Percentiles rank a stretch among this genome's conserved stretches.
phyloP scores from a whole-genome alignment of 2,113 vertebrate genomes.

The Saguinus midas region DNA sequence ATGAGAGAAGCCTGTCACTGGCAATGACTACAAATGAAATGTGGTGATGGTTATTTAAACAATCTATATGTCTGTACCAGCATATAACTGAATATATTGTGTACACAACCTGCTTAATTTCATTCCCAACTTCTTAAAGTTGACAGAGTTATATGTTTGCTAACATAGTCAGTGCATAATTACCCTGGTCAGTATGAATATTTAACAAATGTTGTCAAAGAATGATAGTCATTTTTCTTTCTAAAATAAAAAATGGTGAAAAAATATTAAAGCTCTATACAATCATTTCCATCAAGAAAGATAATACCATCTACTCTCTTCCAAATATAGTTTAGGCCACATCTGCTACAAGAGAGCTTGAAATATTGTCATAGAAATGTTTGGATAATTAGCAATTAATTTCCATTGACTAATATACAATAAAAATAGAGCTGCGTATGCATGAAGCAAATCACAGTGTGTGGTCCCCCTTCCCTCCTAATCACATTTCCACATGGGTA shows the following conservation, averaged over 20 bases:
- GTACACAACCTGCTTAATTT: constrained; percentile 65
- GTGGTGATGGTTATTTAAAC: constrained; percentile 63
- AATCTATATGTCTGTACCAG: constrained; percentile 48
- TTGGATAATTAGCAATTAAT: constrained; percentile 79
- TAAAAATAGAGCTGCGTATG: constrained; percentile 69
- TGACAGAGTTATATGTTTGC: constrained; percentile 58
- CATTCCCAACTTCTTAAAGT: constrained; percentile 52
- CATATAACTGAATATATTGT: constrained; percentile 48
- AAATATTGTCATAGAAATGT: constrained; percentile 77
- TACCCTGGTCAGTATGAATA: constrained; percentile 68
- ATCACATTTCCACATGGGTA: constrained; percentile 50
- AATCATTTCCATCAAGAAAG: constrained; percentile 68
- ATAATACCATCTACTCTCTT: constrained; percentile 67
- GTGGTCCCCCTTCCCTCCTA: constrained; percentile 46
- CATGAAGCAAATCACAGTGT: constrained; percentile 49
- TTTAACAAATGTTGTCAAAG: constrained; percentile 52
- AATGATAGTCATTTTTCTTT: constrained; percentile 46
- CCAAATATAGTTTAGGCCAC: constrained; percentile 75
- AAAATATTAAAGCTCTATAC: neutral
- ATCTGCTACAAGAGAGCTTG: constrained; percentile 75
- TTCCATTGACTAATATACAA: constrained; percentile 76
- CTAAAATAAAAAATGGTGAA: constrained; percentile 46
- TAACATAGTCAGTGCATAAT: constrained; percentile 56
- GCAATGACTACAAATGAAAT: constrained; percentile 47
- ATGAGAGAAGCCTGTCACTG: constrained; percentile 64